phyloP scores from a whole-genome alignment of 2,888 invertebrate genomes.

The Pollenia amentaria region DNA sequence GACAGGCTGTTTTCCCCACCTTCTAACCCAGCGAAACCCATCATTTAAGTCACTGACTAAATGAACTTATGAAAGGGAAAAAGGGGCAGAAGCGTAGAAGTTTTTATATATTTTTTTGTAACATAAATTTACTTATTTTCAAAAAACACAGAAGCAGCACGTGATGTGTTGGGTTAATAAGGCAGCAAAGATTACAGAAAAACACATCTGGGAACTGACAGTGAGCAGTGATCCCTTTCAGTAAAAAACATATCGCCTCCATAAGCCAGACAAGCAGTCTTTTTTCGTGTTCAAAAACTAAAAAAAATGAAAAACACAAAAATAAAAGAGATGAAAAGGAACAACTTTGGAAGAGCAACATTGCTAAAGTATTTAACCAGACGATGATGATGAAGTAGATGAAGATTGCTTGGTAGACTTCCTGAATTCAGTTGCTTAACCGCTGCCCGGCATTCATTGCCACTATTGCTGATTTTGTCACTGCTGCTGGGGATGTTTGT shows the following conservation, averaged over 20 bases:
- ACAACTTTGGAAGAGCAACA: conserved; percentile 6
- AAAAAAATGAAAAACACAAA: background rate
- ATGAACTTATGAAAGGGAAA: conserved; percentile 11
- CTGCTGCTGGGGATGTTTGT: conserved; percentile 10
- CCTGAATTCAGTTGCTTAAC: conserved; percentile 7
- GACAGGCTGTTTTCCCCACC: no score
- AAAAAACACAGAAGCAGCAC: conserved; percentile 41
- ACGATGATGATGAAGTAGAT: conserved; percentile 7
- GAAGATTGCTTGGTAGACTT: conserved; percentile 33
- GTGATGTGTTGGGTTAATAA: conserved; percentile 65
- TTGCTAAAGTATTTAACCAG: conserved; percentile 36
- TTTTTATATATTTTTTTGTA: background rate
- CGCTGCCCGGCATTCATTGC: conserved; percentile 24
- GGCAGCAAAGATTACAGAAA: conserved; percentile 46
- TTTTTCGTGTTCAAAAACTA: conserved; percentile 8
- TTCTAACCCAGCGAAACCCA: background rate
- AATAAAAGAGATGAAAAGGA: conserved; percentile 30
- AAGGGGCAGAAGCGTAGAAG: conserved; percentile 36
- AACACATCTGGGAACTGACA: background rate
- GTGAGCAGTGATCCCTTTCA: background rate
- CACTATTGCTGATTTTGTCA: conserved; percentile 11
- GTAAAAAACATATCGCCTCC: background rate
- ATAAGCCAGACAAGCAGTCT: conserved; percentile 52
- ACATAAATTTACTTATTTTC: background rate
- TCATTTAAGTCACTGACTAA: background rate